Conservation (phyloP, 2,113 vertebrate genomes). For the Xenus cinereus region DNA sequence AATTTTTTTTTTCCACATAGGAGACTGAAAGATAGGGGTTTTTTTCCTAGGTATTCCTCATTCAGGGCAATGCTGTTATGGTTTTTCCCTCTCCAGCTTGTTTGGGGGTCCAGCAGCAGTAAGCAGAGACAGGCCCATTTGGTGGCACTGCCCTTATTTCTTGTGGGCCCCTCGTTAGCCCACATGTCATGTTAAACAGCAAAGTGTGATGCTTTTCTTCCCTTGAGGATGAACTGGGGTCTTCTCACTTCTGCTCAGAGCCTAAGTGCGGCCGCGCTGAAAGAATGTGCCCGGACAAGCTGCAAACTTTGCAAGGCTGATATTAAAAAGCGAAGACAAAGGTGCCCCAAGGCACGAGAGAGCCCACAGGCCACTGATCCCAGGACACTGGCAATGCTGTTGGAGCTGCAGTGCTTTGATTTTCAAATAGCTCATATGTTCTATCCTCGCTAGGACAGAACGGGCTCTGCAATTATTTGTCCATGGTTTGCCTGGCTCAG, state of each 20-base stretch:
- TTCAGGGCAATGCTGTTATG: not conserved
- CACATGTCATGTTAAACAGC: not conserved
- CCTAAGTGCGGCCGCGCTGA: not conserved
- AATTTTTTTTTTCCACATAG: not conserved
- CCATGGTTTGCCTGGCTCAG: not conserved
- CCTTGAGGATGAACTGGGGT: not conserved
- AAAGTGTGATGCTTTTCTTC: not conserved
- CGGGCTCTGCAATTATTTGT: not conserved
- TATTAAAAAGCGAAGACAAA: not conserved
- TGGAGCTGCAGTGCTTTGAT: not conserved
- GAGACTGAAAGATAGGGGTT: not conserved
- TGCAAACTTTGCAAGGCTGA: not conserved
- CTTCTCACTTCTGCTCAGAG: not conserved
- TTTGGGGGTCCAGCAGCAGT: not conserved
- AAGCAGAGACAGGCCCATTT: not conserved
- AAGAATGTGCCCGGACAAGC: not conserved
- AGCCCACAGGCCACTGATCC: not conserved
- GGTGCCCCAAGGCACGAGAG: not conserved
- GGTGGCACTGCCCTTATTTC: not conserved
- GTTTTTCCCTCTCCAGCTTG: not conserved
- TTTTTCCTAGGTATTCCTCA: not conserved
- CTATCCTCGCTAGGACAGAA: not conserved
- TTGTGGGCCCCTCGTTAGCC: not conserved
- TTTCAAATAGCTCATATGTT: conserved; percentile 24
- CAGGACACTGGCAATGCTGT: not conserved